Base-by-base conservation (phyloP, 2,888 invertebrate species). In the Drosophila stalkeri region DNA sequence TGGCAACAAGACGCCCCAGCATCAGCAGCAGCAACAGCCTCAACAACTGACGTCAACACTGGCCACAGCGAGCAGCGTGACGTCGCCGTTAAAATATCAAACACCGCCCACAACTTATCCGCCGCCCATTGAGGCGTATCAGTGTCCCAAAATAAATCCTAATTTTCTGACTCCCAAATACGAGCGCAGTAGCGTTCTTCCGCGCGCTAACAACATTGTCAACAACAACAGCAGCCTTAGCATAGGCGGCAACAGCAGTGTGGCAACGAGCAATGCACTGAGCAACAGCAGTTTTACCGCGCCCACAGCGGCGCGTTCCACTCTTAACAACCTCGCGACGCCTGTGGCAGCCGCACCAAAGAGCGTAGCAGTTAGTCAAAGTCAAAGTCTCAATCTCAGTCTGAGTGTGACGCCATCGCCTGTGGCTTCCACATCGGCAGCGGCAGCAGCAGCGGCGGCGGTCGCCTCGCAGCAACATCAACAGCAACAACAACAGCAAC, bases 131-230 rank as follows among this genome's bases (percentile, higher is more conserved):
- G 93, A 93, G 78, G 91, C 92, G 55, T 93, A 92, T 84, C 93
- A 93, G 23, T 93, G 93, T 62, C 93, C 93, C 51, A 93, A 93
- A 80, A 92, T 93, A 3, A 93, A 93, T 81, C 93, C 93, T 3
- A 92, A 92, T 64, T 93, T 93, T 84, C 74, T 93, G 18, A 93
- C 93, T 27, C 93, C 93, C 12, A 93, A 93, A 80, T 93, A 92
- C 62, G 93, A 93, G 51, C 86, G 78, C 2, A 63, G 91, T 33
- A 91, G 89, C 54, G 82, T 90, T 0, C 63, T 92, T 64, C 90
- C 91, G n/a, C 89, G 90, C 27, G 76, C 76, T 65, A 91, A 81
- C 55, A 87, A 86, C 66, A 80, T 57, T 57, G 47, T 6, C 16
- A 76, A 14, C 55, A 59, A 51, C 43, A 69, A 27, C 14, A 66